phyloP scores from a whole-genome alignment of 2,888 invertebrate genomes.

The Sicus ferrugineus region DNA sequence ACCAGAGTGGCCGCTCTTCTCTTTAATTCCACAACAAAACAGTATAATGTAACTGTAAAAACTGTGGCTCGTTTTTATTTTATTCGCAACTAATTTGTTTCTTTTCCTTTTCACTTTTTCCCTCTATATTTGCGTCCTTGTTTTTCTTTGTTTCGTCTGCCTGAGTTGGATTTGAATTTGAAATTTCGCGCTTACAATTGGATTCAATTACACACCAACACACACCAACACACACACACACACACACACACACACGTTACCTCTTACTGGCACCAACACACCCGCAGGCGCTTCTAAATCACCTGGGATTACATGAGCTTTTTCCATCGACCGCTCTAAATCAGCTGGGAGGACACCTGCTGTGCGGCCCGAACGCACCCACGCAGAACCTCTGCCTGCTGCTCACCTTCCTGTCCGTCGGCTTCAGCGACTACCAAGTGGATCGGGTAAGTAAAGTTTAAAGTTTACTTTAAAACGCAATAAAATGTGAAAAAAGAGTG shows the following conservation, averaged over 20 bases:
- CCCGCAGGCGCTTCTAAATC: conserved; percentile 56
- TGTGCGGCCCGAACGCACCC: conserved; percentile 54
- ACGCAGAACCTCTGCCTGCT: conserved; percentile 57
- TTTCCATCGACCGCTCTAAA: conserved; percentile 56
- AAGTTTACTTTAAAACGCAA: conserved; percentile 16
- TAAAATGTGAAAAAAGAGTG: neutral
- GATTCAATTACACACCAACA: conserved; percentile 29
- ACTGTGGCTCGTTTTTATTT: no score
- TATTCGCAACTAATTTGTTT: no score
- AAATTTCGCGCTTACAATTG: conserved; percentile 35
- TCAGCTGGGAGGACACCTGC: conserved; percentile 58
- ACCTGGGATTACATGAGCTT: conserved; percentile 58
- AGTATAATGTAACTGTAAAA: neutral
- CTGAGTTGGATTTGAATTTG: conserved; percentile 29
- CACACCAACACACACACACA: conserved; percentile 12
- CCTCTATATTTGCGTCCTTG: neutral
- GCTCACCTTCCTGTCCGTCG: conserved; percentile 57
- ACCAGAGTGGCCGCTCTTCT: neutral
- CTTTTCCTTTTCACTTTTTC: neutral
- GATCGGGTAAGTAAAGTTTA: conserved; percentile 58
- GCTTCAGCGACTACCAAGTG: conserved; percentile 61
- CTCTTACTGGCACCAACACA: conserved; percentile 19
- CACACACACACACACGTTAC: conserved; percentile 21
- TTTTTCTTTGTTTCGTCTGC: conserved; percentile 10
- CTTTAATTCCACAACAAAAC: neutral